These are phyloP conservation scores for Anas platyrhynchos DNA, from an alignment of 2,113 vertebrate genomes.

Conservation along the genomic window DNA sequence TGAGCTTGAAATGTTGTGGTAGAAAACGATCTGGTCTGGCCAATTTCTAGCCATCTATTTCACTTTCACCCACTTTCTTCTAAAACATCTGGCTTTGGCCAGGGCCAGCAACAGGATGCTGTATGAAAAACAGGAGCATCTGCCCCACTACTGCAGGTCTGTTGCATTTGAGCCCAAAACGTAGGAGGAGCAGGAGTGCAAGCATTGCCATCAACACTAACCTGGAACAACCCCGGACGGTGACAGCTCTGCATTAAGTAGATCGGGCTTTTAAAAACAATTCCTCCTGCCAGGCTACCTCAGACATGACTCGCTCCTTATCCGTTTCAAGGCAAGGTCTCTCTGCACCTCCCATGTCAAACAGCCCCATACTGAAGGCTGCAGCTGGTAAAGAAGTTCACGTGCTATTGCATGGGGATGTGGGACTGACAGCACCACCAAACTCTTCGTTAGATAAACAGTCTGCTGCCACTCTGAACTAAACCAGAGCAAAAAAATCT, in stretches of 20 bases:
- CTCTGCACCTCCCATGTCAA: neutral
- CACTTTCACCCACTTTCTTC: neutral
- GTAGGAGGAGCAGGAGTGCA: neutral
- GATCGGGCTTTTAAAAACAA: neutral
- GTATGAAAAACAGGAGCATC: neutral
- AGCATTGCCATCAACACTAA: neutral
- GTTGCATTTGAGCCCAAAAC: neutral
- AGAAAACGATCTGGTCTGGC: neutral
- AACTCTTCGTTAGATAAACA: neutral
- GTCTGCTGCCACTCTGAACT: neutral
- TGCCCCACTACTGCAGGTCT: neutral
- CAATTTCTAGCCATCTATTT: neutral
- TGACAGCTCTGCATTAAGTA: neutral
- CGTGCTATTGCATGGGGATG: accelerated
- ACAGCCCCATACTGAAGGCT: neutral
- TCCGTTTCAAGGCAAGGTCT: neutral
- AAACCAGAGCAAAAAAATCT: neutral
- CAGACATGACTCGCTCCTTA: neutral
- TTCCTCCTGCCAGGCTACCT: neutral
- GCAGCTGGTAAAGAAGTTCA: neutral
- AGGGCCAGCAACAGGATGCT: neutral
- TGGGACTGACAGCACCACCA: neutral
- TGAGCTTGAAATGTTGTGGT: neutral
- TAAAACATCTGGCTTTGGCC: neutral
- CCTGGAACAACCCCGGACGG: neutral